A percentile compares a stretch with the other conserved stretches of the same genome.
phyloP scores from a whole-genome alignment of 2,113 vertebrate species.

The Fregata magnificens region DNA sequence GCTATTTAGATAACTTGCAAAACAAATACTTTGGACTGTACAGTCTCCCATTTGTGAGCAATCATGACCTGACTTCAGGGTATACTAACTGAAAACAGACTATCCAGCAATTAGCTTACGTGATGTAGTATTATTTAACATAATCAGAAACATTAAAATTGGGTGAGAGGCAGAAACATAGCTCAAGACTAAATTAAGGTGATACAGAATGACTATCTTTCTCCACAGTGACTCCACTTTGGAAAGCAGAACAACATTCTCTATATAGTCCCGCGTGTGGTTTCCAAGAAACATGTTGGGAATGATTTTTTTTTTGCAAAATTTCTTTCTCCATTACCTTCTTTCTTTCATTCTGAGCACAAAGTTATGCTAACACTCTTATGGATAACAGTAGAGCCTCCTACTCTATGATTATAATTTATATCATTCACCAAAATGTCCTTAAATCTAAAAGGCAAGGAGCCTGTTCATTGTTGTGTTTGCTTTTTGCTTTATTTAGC shows the following conservation, averaged over 20 bases:
- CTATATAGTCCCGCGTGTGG: not conserved
- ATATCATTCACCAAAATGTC: not conserved
- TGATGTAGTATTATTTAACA: not conserved
- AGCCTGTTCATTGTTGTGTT: not conserved
- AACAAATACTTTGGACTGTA: not conserved
- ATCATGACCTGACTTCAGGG: not conserved
- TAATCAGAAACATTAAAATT: not conserved
- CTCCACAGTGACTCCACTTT: not conserved
- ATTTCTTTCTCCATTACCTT: not conserved
- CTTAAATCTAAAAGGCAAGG: not conserved
- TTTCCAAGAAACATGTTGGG: not conserved
- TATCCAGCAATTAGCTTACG: not conserved
- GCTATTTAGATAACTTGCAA: not conserved
- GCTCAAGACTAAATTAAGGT: not conserved
- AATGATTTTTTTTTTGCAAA: not conserved
- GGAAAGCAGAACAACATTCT: not conserved
- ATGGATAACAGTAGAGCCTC: not conserved
- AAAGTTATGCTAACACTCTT: not conserved
- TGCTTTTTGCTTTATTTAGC: slow-evolving; percentile 9
- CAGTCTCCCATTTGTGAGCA: not conserved
- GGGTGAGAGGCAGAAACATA: not conserved
- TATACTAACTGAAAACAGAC: not conserved
- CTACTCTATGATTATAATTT: not conserved
- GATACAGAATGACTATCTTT: not conserved
- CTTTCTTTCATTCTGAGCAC: not conserved